A percentile compares a stretch with the other conserved stretches of the same genome.
phyloP scores from a whole-genome alignment of 2,888 invertebrate species.

The Drosophila pseudotalamancana region DNA sequence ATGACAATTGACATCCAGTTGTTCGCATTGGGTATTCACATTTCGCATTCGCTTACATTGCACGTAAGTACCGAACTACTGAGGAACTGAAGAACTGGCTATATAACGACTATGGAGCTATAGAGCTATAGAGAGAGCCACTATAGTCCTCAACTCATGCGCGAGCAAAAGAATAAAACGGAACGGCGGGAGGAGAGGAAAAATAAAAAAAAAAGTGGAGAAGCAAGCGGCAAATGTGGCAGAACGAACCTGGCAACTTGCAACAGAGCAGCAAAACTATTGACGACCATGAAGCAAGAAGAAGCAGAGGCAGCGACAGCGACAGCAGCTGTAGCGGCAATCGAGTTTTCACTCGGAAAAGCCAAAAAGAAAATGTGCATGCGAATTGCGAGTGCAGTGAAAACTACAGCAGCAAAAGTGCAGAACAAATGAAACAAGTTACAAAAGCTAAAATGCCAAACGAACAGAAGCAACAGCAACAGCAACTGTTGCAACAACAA shows the following conservation, averaged over 20 bases:
- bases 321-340: conserved; percentile 7
- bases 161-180: neutral
- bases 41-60: conserved; percentile 40
- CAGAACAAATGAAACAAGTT: conserved; percentile 72
- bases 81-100: too few species aligned
- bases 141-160: conserved; percentile 40
- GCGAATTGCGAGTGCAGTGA: conserved; percentile 32
- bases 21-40: conserved; percentile 8
- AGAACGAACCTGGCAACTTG: conserved; percentile 39
- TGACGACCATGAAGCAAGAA: conserved; percentile 11
- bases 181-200: too few species aligned
- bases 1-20: conserved; percentile 47
- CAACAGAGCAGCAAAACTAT: conserved; percentile 15
- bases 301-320: conserved; percentile 6
- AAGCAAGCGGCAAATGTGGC: conserved; percentile 57
- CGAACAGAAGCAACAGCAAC: conserved; percentile 35
- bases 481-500: neutral
- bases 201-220: conserved; percentile 14
- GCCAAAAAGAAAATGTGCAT: conserved; percentile 46
- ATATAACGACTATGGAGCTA: conserved; percentile 37
- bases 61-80: conserved; percentile 49
- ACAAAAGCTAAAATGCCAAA: conserved; percentile 74
- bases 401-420: conserved; percentile 66
- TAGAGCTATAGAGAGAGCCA: too few species aligned
- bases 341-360: conserved; percentile 24